Conservation (phyloP, 1,140 invertebrate genomes). For the Oreohelix idahoensis region DNA sequence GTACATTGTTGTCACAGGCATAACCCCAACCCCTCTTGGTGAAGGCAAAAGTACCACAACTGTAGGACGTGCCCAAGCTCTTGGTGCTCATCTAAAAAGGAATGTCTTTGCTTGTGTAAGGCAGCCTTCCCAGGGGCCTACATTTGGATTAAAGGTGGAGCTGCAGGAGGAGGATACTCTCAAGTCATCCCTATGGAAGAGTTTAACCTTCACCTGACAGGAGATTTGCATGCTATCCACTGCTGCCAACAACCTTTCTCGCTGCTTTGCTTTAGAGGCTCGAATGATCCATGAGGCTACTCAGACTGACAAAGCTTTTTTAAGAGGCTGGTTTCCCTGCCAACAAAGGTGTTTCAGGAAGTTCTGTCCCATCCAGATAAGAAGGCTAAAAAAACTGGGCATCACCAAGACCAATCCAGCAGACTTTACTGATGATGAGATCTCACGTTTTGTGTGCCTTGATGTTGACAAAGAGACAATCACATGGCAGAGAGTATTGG, state of each 20-base stretch:
- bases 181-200: slow-evolving; percentile 99
- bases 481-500: slow-evolving; percentile 95
- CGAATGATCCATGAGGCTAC: slow-evolving; percentile 95
- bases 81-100: slow-evolving; percentile 86
- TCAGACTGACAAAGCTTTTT: slow-evolving; percentile 91
- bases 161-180: slow-evolving; percentile 94
- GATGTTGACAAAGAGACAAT: slow-evolving; percentile 93
- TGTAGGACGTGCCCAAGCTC: slow-evolving; percentile 93
- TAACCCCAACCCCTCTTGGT: slow-evolving; percentile 97
- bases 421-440: slow-evolving; percentile 85
- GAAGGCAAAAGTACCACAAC: slow-evolving; percentile 97
- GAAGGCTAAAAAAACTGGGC: slow-evolving; percentile 84
- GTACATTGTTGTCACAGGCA: slow-evolving; percentile 95
- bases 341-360: slow-evolving; percentile 82
- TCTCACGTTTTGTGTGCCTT: slow-evolving; percentile 85
- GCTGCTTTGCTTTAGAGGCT: slow-evolving; percentile 89
- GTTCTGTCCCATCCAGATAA: slow-evolving; percentile 87
- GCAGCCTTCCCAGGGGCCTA: slow-evolving; percentile 99
- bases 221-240: slow-evolving; percentile 98
- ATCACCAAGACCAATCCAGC: slow-evolving; percentile 92
- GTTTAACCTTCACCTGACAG: slow-evolving; percentile 98
- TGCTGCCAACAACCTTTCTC: slow-evolving; percentile 96
- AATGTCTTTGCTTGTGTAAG: slow-evolving; percentile 95
- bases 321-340: slow-evolving; percentile 88
- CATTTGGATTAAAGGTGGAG: slow-evolving; percentile 97